A percentile compares a stretch with the other conserved stretches of the same genome.
Evolutionary conservation across 2,797 vertebrate species (phyloP).

Genomic region (Syngnathus acus): DNA sequence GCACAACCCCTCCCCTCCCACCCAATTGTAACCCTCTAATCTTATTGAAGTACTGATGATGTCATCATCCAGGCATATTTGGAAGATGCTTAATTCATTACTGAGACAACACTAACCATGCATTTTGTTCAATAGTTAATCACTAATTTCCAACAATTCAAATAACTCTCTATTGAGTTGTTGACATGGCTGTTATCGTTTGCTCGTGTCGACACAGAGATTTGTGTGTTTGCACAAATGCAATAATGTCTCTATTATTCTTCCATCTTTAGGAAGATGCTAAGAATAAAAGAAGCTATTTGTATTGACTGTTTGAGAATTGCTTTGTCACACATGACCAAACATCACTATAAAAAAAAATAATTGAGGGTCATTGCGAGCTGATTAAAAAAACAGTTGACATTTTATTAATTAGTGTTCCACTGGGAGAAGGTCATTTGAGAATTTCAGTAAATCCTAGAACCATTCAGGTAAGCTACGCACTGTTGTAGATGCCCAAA

Average conservation of each 20-base stretch:
- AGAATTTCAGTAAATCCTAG: background rate
- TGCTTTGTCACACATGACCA: slow-evolving; percentile 18
- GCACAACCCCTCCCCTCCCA: background rate
- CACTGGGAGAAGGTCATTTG: background rate
- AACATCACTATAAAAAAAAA: slow-evolving; percentile 12
- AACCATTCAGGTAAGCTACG: background rate
- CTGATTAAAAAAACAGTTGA: slow-evolving; percentile 35
- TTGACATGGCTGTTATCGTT: background rate
- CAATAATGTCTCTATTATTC: slow-evolving; percentile 5
- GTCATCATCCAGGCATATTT: background rate
- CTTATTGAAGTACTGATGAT: background rate
- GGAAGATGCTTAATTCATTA: background rate
- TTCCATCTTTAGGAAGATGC: background rate
- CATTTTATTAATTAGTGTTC: background rate
- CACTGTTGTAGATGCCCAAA: background rate
- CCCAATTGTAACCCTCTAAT: background rate
- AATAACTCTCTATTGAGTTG: background rate
- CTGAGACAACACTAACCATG: background rate
- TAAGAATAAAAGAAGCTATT: slow-evolving; percentile 14
- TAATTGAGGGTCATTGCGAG: slow-evolving; percentile 26
- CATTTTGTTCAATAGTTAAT: background rate
- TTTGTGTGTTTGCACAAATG: background rate
- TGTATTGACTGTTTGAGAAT: slow-evolving; percentile 6
- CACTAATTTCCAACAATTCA: background rate
- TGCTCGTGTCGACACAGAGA: background rate